Evolutionary conservation across 2,113 vertebrate species (phyloP).

Genomic region (Notarius quadriscutis): DNA sequence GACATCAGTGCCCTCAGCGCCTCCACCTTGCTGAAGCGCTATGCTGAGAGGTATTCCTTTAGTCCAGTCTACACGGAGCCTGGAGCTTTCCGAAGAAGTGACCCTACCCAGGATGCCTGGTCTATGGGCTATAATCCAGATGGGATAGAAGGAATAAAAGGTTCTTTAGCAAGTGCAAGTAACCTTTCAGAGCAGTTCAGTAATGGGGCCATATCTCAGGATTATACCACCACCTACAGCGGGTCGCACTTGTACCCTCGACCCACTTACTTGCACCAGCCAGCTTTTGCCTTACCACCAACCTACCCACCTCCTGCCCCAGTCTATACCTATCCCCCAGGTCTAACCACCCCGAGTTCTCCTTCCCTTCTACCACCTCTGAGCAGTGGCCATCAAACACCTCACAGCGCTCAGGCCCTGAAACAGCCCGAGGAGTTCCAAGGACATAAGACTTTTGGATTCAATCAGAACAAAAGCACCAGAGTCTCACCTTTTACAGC

Average conservation of each 20-base stretch:
- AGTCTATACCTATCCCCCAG: conserved; percentile 69
- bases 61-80: conserved; percentile 71
- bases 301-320: conserved; percentile 77
- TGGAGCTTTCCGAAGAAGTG: conserved; percentile 80
- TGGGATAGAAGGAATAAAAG: conserved; percentile 80
- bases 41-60: conserved; percentile 90
- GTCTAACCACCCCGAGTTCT: conserved; percentile 76
- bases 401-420: conserved; percentile 50
- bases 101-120: conserved; percentile 81
- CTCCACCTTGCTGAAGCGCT: conserved; percentile 93
- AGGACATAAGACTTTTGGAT: conserved; percentile 86
- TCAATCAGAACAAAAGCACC: conserved; percentile 76
- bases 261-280: conserved; percentile 79
- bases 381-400: conserved; percentile 64
- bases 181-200: conserved; percentile 73
- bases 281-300: conserved; percentile 75
- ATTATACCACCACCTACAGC: conserved; percentile 83
- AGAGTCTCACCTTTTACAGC: conserved; percentile 67
- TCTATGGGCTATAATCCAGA: conserved; percentile 75
- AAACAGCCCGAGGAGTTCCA: conserved; percentile 62
- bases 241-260: conserved; percentile 54
- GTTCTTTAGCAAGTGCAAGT: conserved; percentile 73
- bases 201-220: conserved; percentile 72
- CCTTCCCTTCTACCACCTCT: conserved; percentile 82
- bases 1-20: conserved; percentile 93